Conservation (phyloP, 2,888 invertebrate species). For the Harpalus rubripes region DNA sequence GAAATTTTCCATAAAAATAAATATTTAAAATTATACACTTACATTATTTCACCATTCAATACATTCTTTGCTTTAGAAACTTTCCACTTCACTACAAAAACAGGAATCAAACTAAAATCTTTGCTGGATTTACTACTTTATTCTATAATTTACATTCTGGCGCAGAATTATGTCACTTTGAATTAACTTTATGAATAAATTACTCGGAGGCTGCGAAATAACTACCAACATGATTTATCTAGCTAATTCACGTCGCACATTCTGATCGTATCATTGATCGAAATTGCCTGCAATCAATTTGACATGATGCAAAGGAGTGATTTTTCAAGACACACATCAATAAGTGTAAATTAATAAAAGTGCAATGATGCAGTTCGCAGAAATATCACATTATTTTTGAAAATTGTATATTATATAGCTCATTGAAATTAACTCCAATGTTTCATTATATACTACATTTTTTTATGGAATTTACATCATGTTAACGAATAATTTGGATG, state of each 20-base stretch:
- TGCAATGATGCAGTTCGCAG: neutral
- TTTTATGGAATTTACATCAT: too few species aligned
- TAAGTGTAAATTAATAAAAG: conserved; percentile 4
- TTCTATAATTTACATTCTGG: conserved; percentile 11
- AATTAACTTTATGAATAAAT: conserved; percentile 20
- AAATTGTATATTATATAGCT: neutral
- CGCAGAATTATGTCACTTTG: conserved; percentile 31
- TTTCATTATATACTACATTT: too few species aligned
- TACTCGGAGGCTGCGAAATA: neutral
- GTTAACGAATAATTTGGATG: too few species aligned
- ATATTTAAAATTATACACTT: too few species aligned
- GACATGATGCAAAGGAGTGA: neutral
- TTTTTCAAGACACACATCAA: neutral
- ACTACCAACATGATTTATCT: conserved; percentile 22
- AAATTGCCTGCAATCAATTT: conserved; percentile 19
- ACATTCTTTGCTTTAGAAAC: too few species aligned
- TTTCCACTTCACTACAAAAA: neutral
- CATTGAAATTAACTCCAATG: too few species aligned
- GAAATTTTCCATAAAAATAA: too few species aligned
- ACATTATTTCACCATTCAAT: too few species aligned
- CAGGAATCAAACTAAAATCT: neutral
- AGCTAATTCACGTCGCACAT: conserved; percentile 11
- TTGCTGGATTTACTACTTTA: neutral
- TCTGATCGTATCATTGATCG: conserved; percentile 12
- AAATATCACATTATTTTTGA: neutral